These are phyloP conservation scores for Hydra vulgaris DNA, from an alignment of 30 jellyfish, hydroid and myxozoan genomes.

Conservation along the genomic window DNA sequence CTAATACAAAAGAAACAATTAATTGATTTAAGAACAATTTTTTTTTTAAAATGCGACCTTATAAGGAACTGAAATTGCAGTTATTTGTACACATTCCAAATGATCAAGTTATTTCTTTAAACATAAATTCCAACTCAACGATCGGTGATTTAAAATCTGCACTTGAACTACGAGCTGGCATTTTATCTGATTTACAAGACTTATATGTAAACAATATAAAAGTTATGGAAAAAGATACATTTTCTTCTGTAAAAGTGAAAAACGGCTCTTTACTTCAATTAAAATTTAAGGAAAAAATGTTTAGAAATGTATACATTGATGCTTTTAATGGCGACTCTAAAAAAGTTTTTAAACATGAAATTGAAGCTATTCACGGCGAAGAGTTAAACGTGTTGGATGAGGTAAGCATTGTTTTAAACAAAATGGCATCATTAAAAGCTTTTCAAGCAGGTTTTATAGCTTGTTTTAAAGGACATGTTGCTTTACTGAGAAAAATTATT, in stretches of 20 bases:
- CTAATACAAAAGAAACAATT: no score
- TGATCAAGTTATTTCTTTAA: not conserved
- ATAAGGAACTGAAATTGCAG: not conserved
- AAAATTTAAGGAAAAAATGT: not conserved
- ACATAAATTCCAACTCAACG: not conserved
- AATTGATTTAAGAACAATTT: no score
- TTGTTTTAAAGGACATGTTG: conserved; percentile 13
- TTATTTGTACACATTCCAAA: not conserved
- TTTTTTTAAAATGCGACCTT: conserved; percentile 3
- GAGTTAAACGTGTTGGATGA: not conserved
- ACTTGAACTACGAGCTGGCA: not conserved
- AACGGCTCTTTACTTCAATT: not conserved
- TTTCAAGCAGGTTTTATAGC: not conserved
- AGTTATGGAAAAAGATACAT: not conserved
- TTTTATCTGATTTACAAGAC: not conserved
- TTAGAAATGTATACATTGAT: not conserved
- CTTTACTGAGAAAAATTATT: conserved; percentile 11
- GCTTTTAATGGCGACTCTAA: not conserved
- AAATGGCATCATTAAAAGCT: conserved; percentile 2
- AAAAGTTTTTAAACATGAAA: not conserved
- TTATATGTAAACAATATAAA: not conserved
- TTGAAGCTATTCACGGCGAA: not conserved
- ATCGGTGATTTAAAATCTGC: not conserved
- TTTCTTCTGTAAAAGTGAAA: not conserved
- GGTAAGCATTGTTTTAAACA: not conserved